These are phyloP conservation scores for Zapornia atra DNA, from an alignment of 2,113 vertebrate species.

Conservation along the genomic window DNA sequence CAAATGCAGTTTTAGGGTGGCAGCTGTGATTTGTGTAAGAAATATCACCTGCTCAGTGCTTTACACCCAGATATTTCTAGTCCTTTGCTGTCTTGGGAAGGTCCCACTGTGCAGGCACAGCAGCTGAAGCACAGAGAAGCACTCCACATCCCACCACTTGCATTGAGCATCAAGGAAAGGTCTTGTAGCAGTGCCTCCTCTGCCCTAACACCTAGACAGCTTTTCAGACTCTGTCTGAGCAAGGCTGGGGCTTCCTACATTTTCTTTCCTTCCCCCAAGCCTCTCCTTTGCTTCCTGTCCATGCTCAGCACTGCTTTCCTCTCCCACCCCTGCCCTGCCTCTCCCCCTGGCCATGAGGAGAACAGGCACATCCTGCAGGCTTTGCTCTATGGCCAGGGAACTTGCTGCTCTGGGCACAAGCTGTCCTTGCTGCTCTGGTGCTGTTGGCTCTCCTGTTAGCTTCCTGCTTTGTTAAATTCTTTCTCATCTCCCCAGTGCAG, in stretches of 20 bases:
- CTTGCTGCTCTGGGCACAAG: background rate
- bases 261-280: background rate
- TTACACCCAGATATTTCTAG: background rate
- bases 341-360: background rate
- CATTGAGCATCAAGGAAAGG: background rate
- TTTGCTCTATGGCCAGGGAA: background rate
- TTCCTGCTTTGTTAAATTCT: background rate
- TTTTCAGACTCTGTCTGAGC: background rate
- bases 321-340: background rate
- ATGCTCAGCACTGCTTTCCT: background rate
- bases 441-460: background rate
- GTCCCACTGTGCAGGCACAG: rapidly evolving
- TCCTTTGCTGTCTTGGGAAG: background rate
- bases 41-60: background rate
- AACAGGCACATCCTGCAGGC: rapidly evolving
- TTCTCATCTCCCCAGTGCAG: background rate
- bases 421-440: background rate
- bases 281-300: background rate
- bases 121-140: background rate
- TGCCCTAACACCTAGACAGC: background rate
- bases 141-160: background rate
- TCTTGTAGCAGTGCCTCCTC: background rate
- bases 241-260: background rate
- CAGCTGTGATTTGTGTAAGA: background rate
- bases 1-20: background rate